Evolutionary conservation across 2,113 vertebrate genomes (phyloP).

Genomic region (Gnathonemus echidnorhynchus): DNA sequence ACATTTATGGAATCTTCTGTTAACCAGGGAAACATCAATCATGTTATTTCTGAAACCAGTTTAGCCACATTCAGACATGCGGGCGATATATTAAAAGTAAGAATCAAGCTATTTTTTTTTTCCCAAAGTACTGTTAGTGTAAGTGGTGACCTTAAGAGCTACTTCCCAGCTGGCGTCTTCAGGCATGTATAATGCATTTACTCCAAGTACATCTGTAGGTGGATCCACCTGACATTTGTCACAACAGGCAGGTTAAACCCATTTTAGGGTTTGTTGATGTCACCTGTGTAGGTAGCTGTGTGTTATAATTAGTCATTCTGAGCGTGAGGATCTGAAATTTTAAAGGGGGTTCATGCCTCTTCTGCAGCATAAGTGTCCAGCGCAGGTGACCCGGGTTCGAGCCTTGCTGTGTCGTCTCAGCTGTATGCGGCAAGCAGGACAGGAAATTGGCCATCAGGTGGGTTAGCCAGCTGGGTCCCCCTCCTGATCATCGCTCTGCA

Average conservation of each 20-base stretch:
- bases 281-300: background rate
- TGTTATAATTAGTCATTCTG: constrained; percentile 16
- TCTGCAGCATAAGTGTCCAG: background rate
- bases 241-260: constrained; percentile 16
- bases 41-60: background rate
- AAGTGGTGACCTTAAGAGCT: background rate
- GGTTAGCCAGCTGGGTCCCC: background rate
- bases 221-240: constrained; percentile 19
- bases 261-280: constrained; percentile 10
- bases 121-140: background rate
- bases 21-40: background rate
- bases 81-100: background rate
- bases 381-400: background rate
- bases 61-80: background rate
- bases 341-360: background rate
- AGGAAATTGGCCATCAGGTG: background rate
- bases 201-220: constrained; percentile 1
- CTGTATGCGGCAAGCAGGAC: background rate
- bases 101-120: background rate
- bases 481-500: background rate
- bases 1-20: background rate
- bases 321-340: background rate
- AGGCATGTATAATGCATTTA: background rate
- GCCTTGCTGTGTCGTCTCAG: background rate
- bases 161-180: background rate